A percentile compares a stretch with the other conserved stretches of the same genome.
These are phyloP conservation scores for Drosophila nigricruria DNA, from an alignment of 2,888 invertebrate species.

Conservation along the genomic window DNA sequence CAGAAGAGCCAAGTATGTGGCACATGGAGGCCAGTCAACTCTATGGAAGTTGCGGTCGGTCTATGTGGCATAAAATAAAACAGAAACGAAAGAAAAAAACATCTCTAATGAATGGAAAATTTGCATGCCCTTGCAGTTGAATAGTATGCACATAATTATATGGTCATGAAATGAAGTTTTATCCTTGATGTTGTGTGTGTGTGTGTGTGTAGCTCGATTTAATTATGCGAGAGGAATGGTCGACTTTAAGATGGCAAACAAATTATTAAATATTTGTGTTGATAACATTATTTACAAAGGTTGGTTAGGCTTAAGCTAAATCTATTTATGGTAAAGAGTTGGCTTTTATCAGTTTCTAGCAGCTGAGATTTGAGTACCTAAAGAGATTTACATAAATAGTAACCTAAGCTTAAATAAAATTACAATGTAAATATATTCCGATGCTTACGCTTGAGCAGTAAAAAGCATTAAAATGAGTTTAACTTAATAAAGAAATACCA, in stretches of 20 bases:
- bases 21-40: conserved; percentile 70
- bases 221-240: not conserved
- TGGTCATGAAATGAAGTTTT: conserved; percentile 41
- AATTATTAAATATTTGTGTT: not conserved
- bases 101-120: conserved; percentile 45
- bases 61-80: conserved; percentile 16
- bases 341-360: not conserved
- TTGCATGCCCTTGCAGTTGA: conserved; percentile 49
- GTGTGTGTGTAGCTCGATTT: not conserved
- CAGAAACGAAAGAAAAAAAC: conserved; percentile 14
- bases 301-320: not conserved
- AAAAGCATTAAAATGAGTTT: conserved; percentile 2
- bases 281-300: not conserved
- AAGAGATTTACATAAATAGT: conserved; percentile 30
- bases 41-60: conserved; percentile 45
- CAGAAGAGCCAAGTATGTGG: conserved; percentile 30
- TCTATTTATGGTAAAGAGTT: not conserved
- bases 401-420: conserved; percentile 1
- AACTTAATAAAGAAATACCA: conserved; percentile 11
- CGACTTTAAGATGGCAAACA: not conserved
- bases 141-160: conserved; percentile 48
- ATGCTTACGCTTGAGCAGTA: not conserved
- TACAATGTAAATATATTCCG: conserved; percentile 3
- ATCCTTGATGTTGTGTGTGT: conserved; percentile 11
- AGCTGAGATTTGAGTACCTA: conserved; percentile 26